Conservation (phyloP, 1,140 invertebrate species). For the Trichonephila clavipes region DNA sequence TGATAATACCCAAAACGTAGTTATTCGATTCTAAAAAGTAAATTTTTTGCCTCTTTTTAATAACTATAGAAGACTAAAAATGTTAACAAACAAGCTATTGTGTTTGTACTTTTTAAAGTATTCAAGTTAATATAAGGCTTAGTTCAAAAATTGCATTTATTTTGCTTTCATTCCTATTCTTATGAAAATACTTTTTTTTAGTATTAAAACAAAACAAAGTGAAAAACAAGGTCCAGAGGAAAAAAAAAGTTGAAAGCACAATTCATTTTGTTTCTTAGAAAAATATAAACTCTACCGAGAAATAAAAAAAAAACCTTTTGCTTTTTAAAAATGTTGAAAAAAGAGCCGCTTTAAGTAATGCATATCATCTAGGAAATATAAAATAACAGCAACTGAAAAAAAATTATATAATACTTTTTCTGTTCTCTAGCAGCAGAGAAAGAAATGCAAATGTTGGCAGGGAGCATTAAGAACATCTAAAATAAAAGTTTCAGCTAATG, state of each 20-base stretch:
- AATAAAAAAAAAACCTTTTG: constrained; percentile 4
- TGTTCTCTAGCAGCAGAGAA: constrained; percentile 17
- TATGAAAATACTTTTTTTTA: background rate
- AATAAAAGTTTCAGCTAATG: constrained; percentile 74
- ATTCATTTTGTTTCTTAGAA: constrained; percentile 29
- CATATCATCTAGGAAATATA: constrained; percentile 64
- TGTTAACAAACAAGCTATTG: background rate
- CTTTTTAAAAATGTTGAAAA: constrained; percentile 40
- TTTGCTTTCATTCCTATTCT: background rate
- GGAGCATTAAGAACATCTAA: constrained; percentile 73
- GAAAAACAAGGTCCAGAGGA: background rate
- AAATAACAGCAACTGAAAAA: constrained; percentile 36
- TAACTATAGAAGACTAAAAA: background rate
- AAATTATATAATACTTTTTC: constrained; percentile 55
- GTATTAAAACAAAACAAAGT: background rate
- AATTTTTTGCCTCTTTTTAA: background rate
- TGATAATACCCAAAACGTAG: too few species aligned
- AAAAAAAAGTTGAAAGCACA: background rate
- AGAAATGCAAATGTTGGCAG: constrained; percentile 74
- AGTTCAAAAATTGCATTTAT: background rate
- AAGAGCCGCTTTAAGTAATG: constrained; percentile 4
- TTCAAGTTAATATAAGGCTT: background rate
- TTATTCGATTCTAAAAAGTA: too few species aligned
- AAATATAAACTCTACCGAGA: constrained; percentile 32
- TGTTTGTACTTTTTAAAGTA: background rate